Conservation (phyloP, 2,797 vertebrate species). For the Channa striata region DNA sequence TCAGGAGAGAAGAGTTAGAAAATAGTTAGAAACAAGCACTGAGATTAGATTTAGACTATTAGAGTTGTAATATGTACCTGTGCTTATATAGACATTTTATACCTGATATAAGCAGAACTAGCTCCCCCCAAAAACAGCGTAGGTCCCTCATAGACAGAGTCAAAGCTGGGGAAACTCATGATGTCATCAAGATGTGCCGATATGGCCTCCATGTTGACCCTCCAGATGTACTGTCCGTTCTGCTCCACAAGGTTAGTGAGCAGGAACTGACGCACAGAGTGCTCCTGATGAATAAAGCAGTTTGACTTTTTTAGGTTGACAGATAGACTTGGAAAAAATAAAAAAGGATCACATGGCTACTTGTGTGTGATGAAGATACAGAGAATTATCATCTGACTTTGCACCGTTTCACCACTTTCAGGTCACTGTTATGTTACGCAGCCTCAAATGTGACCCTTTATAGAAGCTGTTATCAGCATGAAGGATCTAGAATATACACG, state of each 20-base stretch:
- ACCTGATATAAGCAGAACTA: conserved; percentile 94
- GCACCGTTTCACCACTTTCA: neutral
- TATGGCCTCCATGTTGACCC: conserved; percentile 92
- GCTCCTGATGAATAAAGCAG: conserved; percentile 77
- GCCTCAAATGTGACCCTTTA: too few species aligned
- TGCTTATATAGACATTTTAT: conserved; percentile 25
- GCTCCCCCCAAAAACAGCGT: conserved; percentile 92
- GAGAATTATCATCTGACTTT: too few species aligned
- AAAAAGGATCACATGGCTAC: neutral
- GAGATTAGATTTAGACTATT: neutral
- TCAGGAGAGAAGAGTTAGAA: neutral
- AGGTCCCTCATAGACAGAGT: conserved; percentile 86
- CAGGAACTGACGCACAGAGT: conserved; percentile 89
- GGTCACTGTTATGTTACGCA: neutral
- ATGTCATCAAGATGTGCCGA: conserved; percentile 86
- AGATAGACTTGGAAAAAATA: neutral
- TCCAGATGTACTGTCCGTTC: conserved; percentile 88
- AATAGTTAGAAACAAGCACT: too few species aligned
- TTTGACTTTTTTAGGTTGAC: neutral
- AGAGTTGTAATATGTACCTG: neutral
- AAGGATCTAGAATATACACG: neutral
- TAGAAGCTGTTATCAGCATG: neutral
- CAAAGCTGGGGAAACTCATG: conserved; percentile 88
- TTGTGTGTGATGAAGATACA: neutral
- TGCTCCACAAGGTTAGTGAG: conserved; percentile 93